phyloP scores from a whole-genome alignment of 2,797 vertebrate genomes.

The Simalia tracyae region DNA sequence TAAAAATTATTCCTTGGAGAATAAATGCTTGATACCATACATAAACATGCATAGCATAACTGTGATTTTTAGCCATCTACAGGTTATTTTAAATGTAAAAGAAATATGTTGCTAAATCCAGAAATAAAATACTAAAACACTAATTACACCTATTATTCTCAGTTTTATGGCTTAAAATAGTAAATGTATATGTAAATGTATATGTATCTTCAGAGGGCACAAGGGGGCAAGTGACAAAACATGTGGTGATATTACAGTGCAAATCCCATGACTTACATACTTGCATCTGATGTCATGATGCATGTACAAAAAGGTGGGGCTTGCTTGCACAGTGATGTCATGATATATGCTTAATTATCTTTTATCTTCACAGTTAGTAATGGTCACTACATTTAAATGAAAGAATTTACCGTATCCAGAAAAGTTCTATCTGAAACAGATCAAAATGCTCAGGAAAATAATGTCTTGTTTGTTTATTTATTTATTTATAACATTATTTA shows the following conservation, averaged over 20 bases:
- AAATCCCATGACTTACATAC: background rate
- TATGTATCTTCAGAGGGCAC: background rate
- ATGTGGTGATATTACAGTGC: background rate
- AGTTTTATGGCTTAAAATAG: background rate
- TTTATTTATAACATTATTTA: background rate
- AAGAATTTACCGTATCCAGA: background rate
- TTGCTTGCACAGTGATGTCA: background rate
- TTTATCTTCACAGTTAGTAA: background rate
- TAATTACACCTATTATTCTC: background rate
- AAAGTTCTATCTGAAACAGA: background rate
- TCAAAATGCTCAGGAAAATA: slow-evolving; percentile 7
- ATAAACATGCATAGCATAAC: slow-evolving; percentile 30
- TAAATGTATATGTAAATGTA: background rate
- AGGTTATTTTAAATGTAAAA: slow-evolving; percentile 20
- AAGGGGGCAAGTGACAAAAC: background rate
- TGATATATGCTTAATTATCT: background rate
- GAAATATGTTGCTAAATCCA: slow-evolving; percentile 17
- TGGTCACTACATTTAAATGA: background rate
- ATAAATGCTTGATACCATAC: background rate
- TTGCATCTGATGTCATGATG: background rate
- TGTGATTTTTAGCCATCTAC: background rate
- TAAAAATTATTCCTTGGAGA: background rate
- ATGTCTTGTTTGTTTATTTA: slow-evolving; percentile 1
- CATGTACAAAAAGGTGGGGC: background rate
- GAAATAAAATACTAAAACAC: slow-evolving; percentile 3